Conservation (phyloP, 2,113 vertebrate species). For the Seriola quinqueradiata region DNA sequence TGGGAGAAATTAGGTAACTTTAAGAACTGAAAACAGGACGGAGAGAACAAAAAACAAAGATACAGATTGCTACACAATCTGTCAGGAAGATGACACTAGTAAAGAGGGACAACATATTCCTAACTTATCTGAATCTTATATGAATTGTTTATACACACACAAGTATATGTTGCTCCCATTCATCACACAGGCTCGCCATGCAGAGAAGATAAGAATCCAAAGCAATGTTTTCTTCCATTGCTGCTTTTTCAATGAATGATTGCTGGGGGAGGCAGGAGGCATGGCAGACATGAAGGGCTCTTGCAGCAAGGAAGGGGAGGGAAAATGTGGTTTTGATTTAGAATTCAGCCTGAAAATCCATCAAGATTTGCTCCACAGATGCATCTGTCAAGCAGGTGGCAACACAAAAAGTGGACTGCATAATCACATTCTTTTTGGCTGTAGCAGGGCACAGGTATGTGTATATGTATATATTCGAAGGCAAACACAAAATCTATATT, state of each 20-base stretch:
- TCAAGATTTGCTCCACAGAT: slow-evolving; percentile 84
- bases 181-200: slow-evolving; percentile 62
- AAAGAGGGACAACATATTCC: slow-evolving; percentile 21
- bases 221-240: slow-evolving; percentile 65
- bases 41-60: not conserved
- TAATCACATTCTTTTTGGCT: slow-evolving; percentile 77
- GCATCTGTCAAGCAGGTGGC: slow-evolving; percentile 79
- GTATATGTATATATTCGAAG: slow-evolving; percentile 19
- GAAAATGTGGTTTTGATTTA: slow-evolving; percentile 74
- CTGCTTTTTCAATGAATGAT: slow-evolving; percentile 68
- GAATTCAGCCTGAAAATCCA: slow-evolving; percentile 81
- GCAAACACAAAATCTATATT: slow-evolving; percentile 79
- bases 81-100: slow-evolving; percentile 18
- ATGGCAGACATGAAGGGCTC: slow-evolving; percentile 55
- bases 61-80: slow-evolving; percentile 7
- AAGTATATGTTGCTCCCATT: slow-evolving; percentile 46
- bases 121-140: slow-evolving; percentile 48
- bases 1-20: slow-evolving; percentile 23
- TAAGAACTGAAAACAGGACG: slow-evolving; percentile 22
- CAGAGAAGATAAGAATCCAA: slow-evolving; percentile 51
- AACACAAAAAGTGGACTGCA: slow-evolving; percentile 74
- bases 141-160: slow-evolving; percentile 35
- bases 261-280: slow-evolving; percentile 54
- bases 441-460: slow-evolving; percentile 55
- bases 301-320: slow-evolving; percentile 34